Percentiles rank a stretch among this genome's conserved stretches.
Conservation (phyloP, 2,113 vertebrate genomes). For the Phrynosoma platyrhinos region DNA sequence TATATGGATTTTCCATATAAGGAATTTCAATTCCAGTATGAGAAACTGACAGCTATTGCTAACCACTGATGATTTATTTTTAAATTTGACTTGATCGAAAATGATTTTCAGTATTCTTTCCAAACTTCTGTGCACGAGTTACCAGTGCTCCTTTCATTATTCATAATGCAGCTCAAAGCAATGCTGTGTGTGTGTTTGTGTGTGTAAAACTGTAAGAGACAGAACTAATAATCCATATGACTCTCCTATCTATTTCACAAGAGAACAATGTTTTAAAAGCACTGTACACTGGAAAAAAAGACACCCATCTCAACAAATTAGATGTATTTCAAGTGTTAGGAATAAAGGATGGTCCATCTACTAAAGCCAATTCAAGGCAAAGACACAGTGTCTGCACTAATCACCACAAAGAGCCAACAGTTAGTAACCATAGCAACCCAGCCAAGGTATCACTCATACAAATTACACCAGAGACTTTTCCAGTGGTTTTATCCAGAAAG, state of each 20-base stretch:
- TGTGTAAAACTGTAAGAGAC: background rate
- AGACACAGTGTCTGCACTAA: background rate
- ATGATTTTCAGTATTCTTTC: background rate
- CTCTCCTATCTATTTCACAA: conserved; percentile 10
- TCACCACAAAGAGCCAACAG: conserved; percentile 45
- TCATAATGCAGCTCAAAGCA: conserved; percentile 31
- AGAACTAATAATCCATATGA: background rate
- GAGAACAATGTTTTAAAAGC: conserved; percentile 42
- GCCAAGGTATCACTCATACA: conserved; percentile 55
- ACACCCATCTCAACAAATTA: background rate
- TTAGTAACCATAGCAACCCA: conserved; percentile 67
- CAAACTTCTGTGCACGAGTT: background rate
- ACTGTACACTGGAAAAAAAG: conserved; percentile 25
- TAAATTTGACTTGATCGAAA: background rate
- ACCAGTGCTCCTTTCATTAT: background rate
- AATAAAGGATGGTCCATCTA: conserved; percentile 28
- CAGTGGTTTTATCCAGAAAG: conserved; percentile 8
- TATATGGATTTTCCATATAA: background rate
- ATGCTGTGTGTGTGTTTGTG: background rate
- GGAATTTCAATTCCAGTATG: background rate
- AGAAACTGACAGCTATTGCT: background rate
- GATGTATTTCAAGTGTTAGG: background rate
- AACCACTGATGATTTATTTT: background rate
- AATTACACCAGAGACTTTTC: conserved; percentile 52
- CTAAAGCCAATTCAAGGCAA: conserved; percentile 20